Percentiles rank a stretch among this genome's conserved stretches.
phyloP scores from a whole-genome alignment of 2,113 vertebrate genomes.

The Mohoua ochrocephala region DNA sequence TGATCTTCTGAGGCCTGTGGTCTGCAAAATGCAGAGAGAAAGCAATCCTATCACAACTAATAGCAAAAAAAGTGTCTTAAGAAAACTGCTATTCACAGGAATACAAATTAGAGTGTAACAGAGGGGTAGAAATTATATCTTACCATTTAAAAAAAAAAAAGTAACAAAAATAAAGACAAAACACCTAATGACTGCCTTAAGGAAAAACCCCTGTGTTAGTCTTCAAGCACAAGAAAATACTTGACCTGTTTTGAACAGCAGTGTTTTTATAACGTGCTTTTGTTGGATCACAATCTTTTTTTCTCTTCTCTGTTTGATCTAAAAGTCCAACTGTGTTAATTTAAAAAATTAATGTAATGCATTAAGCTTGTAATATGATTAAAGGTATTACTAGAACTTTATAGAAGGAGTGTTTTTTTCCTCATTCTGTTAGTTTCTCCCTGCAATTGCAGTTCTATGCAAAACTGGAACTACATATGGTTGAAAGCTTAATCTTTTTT shows the following conservation, averaged over 20 bases:
- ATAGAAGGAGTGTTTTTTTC: not conserved
- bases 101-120: not conserved
- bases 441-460: not conserved
- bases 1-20: not conserved
- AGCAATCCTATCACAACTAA: not conserved
- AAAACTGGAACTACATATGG: not conserved
- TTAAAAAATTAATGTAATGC: not conserved
- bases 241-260: not conserved
- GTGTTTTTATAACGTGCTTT: not conserved
- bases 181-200: not conserved
- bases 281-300: not conserved
- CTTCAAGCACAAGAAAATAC: not conserved
- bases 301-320: not conserved
- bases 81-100: not conserved
- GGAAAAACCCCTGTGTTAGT: not conserved
- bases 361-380: slow-evolving; percentile 5
- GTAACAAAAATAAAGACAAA: not conserved
- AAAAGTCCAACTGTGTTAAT: slow-evolving; percentile 16
- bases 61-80: not conserved
- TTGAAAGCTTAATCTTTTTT: not conserved
- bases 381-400: not conserved
- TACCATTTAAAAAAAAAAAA: not conserved
- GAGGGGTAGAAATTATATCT: not conserved
- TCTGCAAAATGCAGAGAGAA: not conserved
- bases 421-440: not conserved